Evolutionary conservation across 2,113 vertebrate genomes (phyloP), one percentile per base, ranked within the genome.

Genomic region (Solea senegalensis): DNA sequence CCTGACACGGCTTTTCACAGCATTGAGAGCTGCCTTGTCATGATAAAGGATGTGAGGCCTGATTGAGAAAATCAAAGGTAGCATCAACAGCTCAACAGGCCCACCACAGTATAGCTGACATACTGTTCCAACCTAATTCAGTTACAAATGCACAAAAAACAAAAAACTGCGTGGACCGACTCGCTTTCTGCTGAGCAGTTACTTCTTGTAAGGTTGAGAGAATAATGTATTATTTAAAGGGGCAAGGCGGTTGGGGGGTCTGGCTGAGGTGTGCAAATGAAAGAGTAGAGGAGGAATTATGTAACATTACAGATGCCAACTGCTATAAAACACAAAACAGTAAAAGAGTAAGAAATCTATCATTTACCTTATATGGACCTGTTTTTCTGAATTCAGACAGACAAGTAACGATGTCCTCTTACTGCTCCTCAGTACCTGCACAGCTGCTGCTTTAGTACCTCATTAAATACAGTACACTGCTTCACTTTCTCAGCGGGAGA

Each of bases 1-100:
- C 89, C 89, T 94, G 92, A 93, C 93, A 93, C 82, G 89, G 88
- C 89, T 93, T 91, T 93, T 90, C 84, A 85, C 88, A 9, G 73
- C 66, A 51, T 63, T 9, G 73, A 75, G 67, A 81, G 89, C 89
- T 81, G 80, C 85, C 82, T 60, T 69, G 84, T 86, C 89, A 76
- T 75, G 82, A 91, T 60, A 82, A 87, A 80, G 81, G 75, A 72
- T 78, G 85, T 65, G 44, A 63, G 55, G 55, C 66, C 77, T 83
- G 86, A 90, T 86, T 87, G 76, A 75, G 78, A 71, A 86, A 84
- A 85, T 84, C 74, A 85, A 84, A 88, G 75, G 74, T 69, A 52
- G 68, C 69, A 60, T 79, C 76, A 89, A 88, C 82, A 90, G 75
- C 63, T 71, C 16, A 78, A 76, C 73, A 74, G 50, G 59, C 49